Evolutionary conservation across 1,140 invertebrate species (phyloP), one percentile per base, ranked within the genome.

Genomic region (Drosophila chauvacae): DNA sequence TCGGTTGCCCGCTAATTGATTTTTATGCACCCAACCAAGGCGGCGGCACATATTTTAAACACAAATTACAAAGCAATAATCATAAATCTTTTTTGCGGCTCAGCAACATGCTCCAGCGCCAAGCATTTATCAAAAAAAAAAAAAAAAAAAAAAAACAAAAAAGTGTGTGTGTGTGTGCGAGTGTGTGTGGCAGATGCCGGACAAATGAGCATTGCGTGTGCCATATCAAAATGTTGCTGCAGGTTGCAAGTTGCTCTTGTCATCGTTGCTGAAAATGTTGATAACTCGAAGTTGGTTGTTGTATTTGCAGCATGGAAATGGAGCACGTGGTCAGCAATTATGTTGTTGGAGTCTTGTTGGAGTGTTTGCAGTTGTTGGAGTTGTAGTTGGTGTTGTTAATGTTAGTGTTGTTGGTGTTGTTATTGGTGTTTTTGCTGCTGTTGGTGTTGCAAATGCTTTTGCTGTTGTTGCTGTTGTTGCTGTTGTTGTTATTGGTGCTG

Each of bases 21-120:
- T 90, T 88, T 84, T 84, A 90, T 88, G 84, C 85, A 63, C 64
- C 47, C 57, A 51, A 56, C 37, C 63, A 63, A 56, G 56, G 66
- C 68, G 80, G 83, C 77, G 77, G 87, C 87, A 90, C 81, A 90
- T 90, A 90, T 90, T 90, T 90, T 90, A 90, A 90, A 70, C 85
- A 90, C 85, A 90, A 90, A 90, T 90, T 90, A 90, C 85, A 90
- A 90, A 85, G 85, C 85, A 90, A 90, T 90, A 90, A 90, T 90
- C 85, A 90, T 90, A 90, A 90, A 90, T 90, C 85, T 90, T 90
- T 79, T 90, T 90, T 90, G 85, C 85, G 86, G 85, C 86, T 90
- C 74, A 68, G 83, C 82, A 84, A 77, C 77, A 81, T 85, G 81
- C 73, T 78, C 68, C 73, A 66, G 77, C 68, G 42, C 60, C 73